phyloP scores from a whole-genome alignment of 2,797 vertebrate species.

The Spea hammondii region DNA sequence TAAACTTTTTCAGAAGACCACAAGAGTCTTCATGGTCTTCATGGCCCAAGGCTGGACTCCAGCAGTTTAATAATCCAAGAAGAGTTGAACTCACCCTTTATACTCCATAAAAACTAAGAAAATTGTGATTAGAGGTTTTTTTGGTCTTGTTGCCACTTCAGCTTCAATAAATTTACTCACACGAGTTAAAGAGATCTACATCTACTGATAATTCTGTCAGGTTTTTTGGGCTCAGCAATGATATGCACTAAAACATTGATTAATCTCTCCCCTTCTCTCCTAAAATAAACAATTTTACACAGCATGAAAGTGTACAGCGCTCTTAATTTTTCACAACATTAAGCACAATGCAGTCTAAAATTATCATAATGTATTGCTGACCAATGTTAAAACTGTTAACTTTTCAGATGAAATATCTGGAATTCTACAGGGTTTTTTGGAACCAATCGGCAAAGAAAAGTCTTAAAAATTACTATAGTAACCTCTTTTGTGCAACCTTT shows the following conservation, averaged over 20 bases:
- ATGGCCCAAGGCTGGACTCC: no score
- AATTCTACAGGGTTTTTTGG: constrained; percentile 9
- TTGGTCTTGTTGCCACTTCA: no score
- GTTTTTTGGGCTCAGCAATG: background rate
- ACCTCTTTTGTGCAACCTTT: no score
- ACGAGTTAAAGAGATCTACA: background rate
- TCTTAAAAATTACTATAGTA: no score
- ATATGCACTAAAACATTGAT: constrained; percentile 48
- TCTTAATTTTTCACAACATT: constrained; percentile 51
- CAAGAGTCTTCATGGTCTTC: no score
- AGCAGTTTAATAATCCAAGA: no score
- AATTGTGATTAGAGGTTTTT: no score
- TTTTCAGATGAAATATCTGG: constrained; percentile 1
- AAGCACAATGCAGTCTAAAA: constrained; percentile 49
- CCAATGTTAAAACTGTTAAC: constrained; percentile 14
- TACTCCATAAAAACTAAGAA: no score
- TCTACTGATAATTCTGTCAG: constrained; percentile 12
- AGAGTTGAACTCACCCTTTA: no score
- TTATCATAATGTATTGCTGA: constrained; percentile 49
- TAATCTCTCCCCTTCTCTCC: constrained; percentile 48
- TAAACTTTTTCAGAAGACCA: no score
- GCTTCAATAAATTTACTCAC: no score
- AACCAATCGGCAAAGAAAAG: background rate
- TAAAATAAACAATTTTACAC: constrained; percentile 52
- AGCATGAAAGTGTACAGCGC: constrained; percentile 30